Conservation (phyloP, 2,113 vertebrate species). For the Vidua chalybeata region DNA sequence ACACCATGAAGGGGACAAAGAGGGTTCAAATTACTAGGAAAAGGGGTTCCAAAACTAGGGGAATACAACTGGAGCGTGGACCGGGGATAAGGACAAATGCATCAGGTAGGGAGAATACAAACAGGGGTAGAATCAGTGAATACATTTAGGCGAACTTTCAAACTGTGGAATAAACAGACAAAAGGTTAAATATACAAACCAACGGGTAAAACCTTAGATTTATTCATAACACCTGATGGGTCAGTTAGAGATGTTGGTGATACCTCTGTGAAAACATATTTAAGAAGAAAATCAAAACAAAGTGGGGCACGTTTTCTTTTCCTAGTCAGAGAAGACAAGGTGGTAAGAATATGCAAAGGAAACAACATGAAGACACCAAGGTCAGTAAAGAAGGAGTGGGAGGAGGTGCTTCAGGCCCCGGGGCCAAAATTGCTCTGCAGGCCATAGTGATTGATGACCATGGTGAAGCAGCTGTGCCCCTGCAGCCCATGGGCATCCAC, state of each 20-base stretch:
- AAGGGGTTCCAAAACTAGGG: no score
- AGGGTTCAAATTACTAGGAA: no score
- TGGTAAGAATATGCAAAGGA: neutral
- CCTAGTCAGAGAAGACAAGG: neutral
- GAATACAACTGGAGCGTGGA: no score
- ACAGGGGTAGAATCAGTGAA: no score
- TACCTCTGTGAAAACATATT: neutral
- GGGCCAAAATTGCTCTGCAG: neutral
- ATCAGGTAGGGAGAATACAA: no score
- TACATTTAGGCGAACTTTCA: no score
- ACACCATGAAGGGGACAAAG: no score
- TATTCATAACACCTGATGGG: no score
- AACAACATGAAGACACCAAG: neutral
- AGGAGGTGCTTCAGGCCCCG: accelerated
- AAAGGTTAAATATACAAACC: no score
- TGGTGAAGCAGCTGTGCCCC: neutral
- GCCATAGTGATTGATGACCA: accelerated
- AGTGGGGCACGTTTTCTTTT: neutral
- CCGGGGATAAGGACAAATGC: no score
- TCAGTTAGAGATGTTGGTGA: neutral
- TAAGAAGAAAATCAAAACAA: neutral
- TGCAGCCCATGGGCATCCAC: neutral
- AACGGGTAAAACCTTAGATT: no score
- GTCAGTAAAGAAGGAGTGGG: neutral
- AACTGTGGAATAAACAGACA: no score